Base-by-base conservation (phyloP, 2,113 vertebrate species). In the Phaetusa simplex region DNA sequence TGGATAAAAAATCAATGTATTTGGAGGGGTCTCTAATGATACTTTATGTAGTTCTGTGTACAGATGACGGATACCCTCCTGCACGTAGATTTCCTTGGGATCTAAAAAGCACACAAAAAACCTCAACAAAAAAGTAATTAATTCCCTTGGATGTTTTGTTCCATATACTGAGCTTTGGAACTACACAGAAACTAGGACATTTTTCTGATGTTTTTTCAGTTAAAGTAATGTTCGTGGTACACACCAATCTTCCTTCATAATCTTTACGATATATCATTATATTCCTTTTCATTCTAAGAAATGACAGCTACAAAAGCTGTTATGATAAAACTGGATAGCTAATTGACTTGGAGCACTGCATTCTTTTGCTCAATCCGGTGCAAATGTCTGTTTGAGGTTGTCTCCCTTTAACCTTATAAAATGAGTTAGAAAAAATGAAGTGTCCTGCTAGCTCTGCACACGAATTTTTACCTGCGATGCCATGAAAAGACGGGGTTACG, bases 71-170 rank as follows among this genome's bases (percentile, higher is more conserved):
- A 91, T 96, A 70, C 47, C 24, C 76, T 83, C 83, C 80, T 61
- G 82, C 65, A 93, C 56, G 8, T 2, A 59, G 70, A 88, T 90
- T 92, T 96, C 92, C 21, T 30, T 88, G 89, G 90, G 92, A 93
- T 93, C 94, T 95, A 62, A 92, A 94, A 91, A 89, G 81, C 84
- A 52, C 50, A 20, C 72, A 76, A 67, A 83, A 91, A 93, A 30
- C 3, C 53, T 90, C 82, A 77, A 91, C 91, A 85, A 81, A 93
- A 80, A 92, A 7, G 23, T 95, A 96, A 97, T 95, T 95, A 95
- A 97, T 95, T 98, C 93, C 72, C 67, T 49, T 97, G 89, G 85
- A 94, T 93, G 94, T 84, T 85, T 96, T 95, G 93, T 94, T 94
- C 88, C 90, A 90, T 80, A 90, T 90, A 70, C 80, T 47, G 69